Conservation (phyloP, 2,888 invertebrate species). For the Cheilosia impressa region DNA sequence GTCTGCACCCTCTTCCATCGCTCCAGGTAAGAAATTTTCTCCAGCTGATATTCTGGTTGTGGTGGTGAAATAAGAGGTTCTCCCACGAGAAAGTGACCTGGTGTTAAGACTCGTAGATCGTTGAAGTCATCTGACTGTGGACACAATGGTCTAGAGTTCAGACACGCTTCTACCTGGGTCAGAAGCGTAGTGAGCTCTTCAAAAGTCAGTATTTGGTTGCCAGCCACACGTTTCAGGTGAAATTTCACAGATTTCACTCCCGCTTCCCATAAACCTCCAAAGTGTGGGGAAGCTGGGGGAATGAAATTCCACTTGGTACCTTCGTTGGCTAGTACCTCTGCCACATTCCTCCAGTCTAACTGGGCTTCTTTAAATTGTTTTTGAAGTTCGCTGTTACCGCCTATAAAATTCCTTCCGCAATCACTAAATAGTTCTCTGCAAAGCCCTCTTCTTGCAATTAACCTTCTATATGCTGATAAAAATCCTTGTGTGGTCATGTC, state of each 20-base stretch:
- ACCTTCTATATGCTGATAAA: neutral
- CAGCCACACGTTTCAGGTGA: neutral
- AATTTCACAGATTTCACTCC: neutral
- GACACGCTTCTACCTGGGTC: neutral
- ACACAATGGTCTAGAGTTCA: neutral
- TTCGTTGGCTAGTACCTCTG: neutral
- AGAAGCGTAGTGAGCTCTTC: neutral
- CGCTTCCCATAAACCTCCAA: constrained; percentile 11
- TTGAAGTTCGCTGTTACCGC: neutral
- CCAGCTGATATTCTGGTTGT: neutral
- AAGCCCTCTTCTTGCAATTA: neutral
- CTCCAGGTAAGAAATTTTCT: neutral
- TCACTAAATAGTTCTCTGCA: too few species aligned
- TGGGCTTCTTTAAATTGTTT: neutral
- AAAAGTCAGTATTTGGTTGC: neutral
- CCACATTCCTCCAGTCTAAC: neutral
- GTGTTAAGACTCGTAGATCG: neutral
- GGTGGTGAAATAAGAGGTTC: too few species aligned
- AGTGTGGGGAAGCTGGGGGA: neutral
- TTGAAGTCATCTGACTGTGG: neutral
- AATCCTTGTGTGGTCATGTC: neutral
- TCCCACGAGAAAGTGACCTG: too few species aligned
- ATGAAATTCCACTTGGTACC: constrained; percentile 3
- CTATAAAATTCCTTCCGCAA: neutral
- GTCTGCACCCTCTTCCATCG: neutral